Percentiles rank a stretch among this genome's conserved stretches.
These are phyloP conservation scores for Rhinogobius similis DNA, from an alignment of 2,113 vertebrate genomes.

Conservation along the genomic window DNA sequence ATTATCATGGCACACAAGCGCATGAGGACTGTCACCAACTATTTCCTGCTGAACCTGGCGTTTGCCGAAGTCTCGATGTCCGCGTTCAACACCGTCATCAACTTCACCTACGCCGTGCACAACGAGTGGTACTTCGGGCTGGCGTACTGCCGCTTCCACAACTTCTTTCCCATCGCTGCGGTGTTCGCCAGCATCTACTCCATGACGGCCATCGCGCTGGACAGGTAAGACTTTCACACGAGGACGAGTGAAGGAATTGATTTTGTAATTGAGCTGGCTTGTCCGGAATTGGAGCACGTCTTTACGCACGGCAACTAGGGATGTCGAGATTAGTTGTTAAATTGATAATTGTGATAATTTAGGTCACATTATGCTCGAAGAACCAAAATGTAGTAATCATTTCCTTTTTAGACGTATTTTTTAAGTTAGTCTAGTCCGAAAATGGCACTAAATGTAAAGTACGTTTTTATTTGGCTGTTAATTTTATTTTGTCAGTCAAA, in stretches of 20 bases:
- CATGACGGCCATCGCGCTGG: conserved; percentile 94
- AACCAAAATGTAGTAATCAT: too few relatives aligned
- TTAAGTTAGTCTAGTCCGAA: too few relatives aligned
- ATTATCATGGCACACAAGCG: conserved; percentile 95
- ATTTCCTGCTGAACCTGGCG: conserved; percentile 94
- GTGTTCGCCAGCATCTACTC: conserved; percentile 98
- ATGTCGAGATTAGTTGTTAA: too few relatives aligned
- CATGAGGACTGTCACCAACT: conserved; percentile 99
- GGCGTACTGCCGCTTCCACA: conserved; percentile 96
- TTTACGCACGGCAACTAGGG: neutral
- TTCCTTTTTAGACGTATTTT: too few relatives aligned
- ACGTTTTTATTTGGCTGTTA: too few relatives aligned
- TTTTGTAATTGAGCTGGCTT: too few relatives aligned
- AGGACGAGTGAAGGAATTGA: neutral
- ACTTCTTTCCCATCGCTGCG: conserved; percentile 97
- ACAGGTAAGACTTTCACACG: conserved; percentile 82
- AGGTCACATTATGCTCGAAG: too few relatives aligned
- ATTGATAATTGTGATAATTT: neutral
- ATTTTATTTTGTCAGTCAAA: too few relatives aligned
- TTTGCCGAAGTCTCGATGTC: conserved; percentile 95
- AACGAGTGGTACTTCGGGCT: conserved; percentile 96
- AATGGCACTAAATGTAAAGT: too few relatives aligned
- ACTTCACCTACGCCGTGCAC: conserved; percentile 93
- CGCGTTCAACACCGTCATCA: conserved; percentile 94
- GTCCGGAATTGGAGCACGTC: too few relatives aligned